These are phyloP conservation scores for Takifugu flavidus DNA, from an alignment of 2,113 vertebrate species.

Conservation along the genomic window DNA sequence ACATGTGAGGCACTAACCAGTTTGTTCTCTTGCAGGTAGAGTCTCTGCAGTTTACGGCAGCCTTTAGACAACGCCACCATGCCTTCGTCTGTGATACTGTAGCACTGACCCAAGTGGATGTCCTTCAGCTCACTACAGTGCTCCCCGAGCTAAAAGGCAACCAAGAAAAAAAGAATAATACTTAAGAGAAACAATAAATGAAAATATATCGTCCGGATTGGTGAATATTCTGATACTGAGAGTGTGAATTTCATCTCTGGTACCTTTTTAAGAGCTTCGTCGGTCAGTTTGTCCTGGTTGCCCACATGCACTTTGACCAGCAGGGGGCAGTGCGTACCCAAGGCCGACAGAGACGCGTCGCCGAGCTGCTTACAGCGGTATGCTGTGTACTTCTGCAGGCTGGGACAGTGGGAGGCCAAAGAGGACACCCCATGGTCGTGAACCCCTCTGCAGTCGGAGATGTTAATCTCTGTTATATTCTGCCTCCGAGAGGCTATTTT, in stretches of 20 bases:
- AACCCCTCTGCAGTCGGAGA: constrained; percentile 94
- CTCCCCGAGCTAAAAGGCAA: constrained; percentile 81
- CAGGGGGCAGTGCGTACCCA: constrained; percentile 88
- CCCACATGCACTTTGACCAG: constrained; percentile 95
- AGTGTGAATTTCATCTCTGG: not conserved
- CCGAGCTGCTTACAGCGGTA: constrained; percentile 97
- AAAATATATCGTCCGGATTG: not conserved
- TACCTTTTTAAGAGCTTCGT: constrained; percentile 91
- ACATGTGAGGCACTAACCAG: constrained; percentile 78
- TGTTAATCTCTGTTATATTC: constrained; percentile 96
- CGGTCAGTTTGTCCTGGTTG: constrained; percentile 96
- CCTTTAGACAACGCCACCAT: constrained; percentile 92
- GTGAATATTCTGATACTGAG: too few relatives aligned
- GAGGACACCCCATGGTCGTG: constrained; percentile 89
- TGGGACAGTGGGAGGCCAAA: constrained; percentile 88
- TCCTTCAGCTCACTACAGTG: constrained; percentile 92
- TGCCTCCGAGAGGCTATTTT: constrained; percentile 94
- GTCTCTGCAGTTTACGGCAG: constrained; percentile 90
- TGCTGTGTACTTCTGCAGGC: constrained; percentile 90
- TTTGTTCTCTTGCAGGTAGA: constrained; percentile 99
- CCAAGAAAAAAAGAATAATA: not conserved
- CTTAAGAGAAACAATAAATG: not conserved
- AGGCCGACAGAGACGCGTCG: constrained; percentile 85
- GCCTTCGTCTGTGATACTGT: constrained; percentile 94
- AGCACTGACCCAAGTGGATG: constrained; percentile 96